Evolutionary conservation across 2,113 vertebrate species (phyloP).

Genomic region (Prochilodus magdalenae): DNA sequence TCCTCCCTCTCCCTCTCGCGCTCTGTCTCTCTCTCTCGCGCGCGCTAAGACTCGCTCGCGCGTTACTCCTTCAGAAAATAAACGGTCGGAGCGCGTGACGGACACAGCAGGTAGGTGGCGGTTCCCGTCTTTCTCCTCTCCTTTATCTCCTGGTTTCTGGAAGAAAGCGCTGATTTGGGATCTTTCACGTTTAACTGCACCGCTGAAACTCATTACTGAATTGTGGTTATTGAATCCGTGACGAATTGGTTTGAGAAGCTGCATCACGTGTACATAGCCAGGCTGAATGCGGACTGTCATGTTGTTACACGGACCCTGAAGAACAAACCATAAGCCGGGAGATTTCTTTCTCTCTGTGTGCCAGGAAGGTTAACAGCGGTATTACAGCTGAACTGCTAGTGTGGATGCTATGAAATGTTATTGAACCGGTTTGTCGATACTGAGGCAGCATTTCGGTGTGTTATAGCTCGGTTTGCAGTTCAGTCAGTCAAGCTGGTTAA

Average conservation of each 20-base stretch:
- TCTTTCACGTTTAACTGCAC: too few relatives aligned
- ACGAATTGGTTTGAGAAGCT: not conserved
- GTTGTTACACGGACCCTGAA: not conserved
- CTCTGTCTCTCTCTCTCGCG: not conserved
- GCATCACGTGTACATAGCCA: not conserved
- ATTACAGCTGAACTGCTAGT: too few relatives aligned
- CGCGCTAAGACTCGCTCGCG: conserved; percentile 37
- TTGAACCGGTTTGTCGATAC: not conserved
- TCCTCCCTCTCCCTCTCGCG: not conserved
- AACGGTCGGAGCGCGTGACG: conserved; percentile 40
- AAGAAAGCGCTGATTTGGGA: not conserved
- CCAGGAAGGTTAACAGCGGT: not conserved
- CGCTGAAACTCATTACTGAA: not conserved
- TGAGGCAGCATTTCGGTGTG: not conserved
- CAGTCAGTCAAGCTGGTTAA: not conserved
- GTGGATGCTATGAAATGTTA: not conserved
- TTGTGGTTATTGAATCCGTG: not conserved
- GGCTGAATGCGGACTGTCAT: not conserved
- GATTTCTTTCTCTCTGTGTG: not conserved
- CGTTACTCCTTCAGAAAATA: conserved; percentile 24
- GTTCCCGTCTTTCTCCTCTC: not conserved
- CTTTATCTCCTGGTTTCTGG: not conserved
- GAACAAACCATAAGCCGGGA: too few relatives aligned
- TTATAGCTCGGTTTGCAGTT: not conserved
- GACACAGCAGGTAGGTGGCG: conserved; percentile 33